Evolutionary conservation across 2,888 invertebrate genomes (phyloP).

Genomic region (Cantharis rustica): DNA sequence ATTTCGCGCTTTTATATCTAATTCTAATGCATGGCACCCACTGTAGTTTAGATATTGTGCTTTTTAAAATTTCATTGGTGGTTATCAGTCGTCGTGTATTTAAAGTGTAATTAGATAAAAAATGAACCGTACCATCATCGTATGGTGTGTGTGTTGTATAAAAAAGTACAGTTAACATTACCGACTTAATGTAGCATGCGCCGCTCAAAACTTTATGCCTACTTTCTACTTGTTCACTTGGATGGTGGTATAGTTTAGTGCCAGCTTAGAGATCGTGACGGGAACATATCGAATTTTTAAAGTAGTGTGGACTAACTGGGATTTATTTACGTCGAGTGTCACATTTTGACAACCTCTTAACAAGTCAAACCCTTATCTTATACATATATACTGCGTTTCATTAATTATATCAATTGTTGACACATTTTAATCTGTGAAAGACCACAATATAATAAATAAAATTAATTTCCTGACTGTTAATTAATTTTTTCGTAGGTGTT

Average conservation of each 20-base stretch:
- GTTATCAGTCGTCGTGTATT: background rate
- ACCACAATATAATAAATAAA: background rate
- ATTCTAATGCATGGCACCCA: background rate
- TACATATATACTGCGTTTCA: background rate
- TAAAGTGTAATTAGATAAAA: slow-evolving; percentile 20
- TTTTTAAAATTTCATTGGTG: background rate
- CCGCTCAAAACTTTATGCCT: slow-evolving; percentile 48
- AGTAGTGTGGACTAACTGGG: slow-evolving; percentile 12
- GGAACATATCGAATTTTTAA: slow-evolving; percentile 37
- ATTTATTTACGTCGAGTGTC: slow-evolving; percentile 16
- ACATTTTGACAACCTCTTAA: slow-evolving; percentile 1
- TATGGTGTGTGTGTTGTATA: slow-evolving; percentile 24
- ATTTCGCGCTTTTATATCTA: background rate
- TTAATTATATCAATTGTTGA: background rate
- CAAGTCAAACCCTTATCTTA: background rate
- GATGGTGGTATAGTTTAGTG: slow-evolving; percentile 47
- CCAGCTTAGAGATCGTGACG: slow-evolving; percentile 48
- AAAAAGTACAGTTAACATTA: slow-evolving; percentile 47
- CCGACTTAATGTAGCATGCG: slow-evolving; percentile 43
- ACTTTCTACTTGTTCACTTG: slow-evolving; percentile 50
- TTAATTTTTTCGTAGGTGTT: background rate
- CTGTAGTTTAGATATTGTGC: background rate
- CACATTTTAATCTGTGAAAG: background rate
- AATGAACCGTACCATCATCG: slow-evolving; percentile 31
- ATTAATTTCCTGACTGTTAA: background rate